Evolutionary conservation across 2,888 invertebrate genomes (phyloP).

Genomic region (Lepeophtheirus nordmannii): DNA sequence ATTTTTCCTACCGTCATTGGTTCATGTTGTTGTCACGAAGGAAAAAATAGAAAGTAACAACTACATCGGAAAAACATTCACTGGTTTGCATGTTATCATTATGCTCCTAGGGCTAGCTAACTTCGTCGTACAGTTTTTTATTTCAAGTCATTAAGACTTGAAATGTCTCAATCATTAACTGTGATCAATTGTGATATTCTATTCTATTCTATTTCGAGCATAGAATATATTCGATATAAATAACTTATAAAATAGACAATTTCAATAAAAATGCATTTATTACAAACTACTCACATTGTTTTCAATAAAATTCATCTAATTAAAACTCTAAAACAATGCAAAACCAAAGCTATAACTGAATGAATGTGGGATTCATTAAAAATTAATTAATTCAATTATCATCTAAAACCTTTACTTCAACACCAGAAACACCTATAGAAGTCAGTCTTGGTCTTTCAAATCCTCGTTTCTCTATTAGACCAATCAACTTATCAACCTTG

Average conservation of each 20-base stretch:
- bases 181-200: slow-evolving; percentile 2
- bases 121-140: slow-evolving; percentile 61
- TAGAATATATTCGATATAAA: not conserved
- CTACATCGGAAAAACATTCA: slow-evolving; percentile 41
- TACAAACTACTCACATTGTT: too few species aligned
- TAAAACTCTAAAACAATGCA: not conserved
- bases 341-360: not conserved
- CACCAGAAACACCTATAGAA: not conserved
- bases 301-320: too few species aligned
- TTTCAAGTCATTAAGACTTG: slow-evolving; percentile 10
- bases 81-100: slow-evolving; percentile 47
- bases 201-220: not conserved
- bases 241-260: not conserved
- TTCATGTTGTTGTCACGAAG: slow-evolving; percentile 46
- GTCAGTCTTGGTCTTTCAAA: not conserved
- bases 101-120: slow-evolving; percentile 56
- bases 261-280: too few species aligned
- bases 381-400: not conserved
- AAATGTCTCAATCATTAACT: not conserved
- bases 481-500: not conserved
- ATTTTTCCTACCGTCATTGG: slow-evolving; percentile 64
- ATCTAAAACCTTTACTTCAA: not conserved
- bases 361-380: not conserved
- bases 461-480: not conserved
- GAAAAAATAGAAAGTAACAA: slow-evolving; percentile 41